Evolutionary conservation across 2,113 vertebrate genomes (phyloP).

Genomic region (Condylura cristata): DNA sequence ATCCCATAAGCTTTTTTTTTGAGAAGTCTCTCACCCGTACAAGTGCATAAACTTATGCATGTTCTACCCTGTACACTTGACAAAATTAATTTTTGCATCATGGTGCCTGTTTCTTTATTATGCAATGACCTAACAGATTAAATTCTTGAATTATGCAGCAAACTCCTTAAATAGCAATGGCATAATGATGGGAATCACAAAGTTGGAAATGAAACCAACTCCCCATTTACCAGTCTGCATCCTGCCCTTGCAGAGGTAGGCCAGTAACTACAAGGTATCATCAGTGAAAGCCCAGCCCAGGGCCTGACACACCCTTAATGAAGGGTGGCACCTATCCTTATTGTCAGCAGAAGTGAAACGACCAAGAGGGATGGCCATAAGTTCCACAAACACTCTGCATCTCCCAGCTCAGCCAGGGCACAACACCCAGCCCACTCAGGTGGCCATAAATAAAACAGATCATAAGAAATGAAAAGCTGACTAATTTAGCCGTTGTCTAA

Average conservation of each 20-base stretch:
- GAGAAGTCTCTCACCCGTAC: background rate
- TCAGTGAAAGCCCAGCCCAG: background rate
- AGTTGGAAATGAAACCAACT: background rate
- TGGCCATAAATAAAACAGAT: background rate
- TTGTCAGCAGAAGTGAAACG: background rate
- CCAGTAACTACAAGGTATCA: background rate
- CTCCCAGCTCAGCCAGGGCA: background rate
- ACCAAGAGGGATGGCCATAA: background rate
- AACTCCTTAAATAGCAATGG: background rate
- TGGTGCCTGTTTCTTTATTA: background rate
- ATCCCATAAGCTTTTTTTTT: background rate
- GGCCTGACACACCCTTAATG: background rate
- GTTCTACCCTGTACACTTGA: background rate
- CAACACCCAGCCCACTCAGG: background rate
- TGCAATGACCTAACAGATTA: background rate
- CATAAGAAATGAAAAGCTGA: background rate
- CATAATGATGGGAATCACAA: background rate
- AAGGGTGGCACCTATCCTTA: background rate
- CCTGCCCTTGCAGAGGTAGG: background rate
- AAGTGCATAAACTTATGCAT: background rate
- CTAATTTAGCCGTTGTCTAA: background rate
- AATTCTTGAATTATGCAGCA: constrained; percentile 3
- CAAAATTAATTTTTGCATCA: background rate
- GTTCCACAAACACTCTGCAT: rapidly evolving
- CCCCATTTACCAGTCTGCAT: background rate